Conservation (phyloP, 2,113 vertebrate species). For the Oreotrochilus melanogaster region DNA sequence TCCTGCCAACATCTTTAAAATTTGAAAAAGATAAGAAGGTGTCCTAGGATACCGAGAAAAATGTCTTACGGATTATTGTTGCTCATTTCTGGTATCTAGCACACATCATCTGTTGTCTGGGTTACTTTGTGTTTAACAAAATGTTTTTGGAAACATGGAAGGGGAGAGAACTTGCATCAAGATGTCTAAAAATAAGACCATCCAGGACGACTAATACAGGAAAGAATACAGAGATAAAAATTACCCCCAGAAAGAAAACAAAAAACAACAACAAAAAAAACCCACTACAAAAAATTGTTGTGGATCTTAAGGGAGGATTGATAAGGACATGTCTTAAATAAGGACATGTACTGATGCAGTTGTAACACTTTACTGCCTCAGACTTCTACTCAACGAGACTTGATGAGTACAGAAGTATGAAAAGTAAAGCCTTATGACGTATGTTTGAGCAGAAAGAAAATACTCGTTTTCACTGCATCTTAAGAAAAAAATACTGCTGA, state of each 20-base stretch:
- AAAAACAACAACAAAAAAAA: not conserved
- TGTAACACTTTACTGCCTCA: not conserved
- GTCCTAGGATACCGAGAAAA: not conserved
- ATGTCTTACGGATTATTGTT: not conserved
- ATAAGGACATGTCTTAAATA: not conserved
- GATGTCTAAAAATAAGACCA: not conserved
- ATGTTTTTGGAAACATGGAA: not conserved
- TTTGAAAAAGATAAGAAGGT: not conserved
- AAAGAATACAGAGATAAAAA: not conserved
- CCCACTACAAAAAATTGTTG: not conserved
- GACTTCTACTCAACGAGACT: not conserved
- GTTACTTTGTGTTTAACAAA: not conserved
- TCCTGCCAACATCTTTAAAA: not conserved
- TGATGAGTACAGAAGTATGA: not conserved
- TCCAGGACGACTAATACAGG: not conserved
- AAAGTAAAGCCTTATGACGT: not conserved
- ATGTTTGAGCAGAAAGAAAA: not conserved
- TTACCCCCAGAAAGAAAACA: not conserved
- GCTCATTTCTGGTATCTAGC: not conserved
- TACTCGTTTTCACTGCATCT: not conserved
- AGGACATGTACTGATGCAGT: not conserved
- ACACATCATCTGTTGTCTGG: not conserved
- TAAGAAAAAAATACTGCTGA: not conserved
- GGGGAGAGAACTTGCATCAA: not conserved
- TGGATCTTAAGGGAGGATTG: not conserved